Conservation (phyloP, 2,797 vertebrate species). For the Glossophaga mutica region DNA sequence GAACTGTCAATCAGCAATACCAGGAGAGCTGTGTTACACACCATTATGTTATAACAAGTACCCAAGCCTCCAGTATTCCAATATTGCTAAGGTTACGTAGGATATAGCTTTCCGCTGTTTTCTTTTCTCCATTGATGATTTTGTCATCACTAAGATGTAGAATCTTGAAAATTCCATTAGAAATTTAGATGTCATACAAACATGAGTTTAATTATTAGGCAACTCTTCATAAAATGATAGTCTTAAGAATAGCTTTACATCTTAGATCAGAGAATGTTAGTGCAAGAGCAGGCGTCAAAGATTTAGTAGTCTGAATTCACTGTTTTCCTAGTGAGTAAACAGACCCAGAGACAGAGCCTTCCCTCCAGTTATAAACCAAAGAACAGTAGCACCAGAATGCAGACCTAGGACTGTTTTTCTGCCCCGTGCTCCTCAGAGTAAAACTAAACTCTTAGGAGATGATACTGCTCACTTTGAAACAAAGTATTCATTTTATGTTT, state of each 20-base stretch:
- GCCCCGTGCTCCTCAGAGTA: neutral
- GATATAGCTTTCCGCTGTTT: neutral
- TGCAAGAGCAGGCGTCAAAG: neutral
- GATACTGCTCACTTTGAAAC: neutral
- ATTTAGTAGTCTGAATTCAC: neutral
- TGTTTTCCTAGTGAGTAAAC: slow-evolving; percentile 12
- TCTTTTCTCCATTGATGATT: neutral
- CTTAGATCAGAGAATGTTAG: slow-evolving; percentile 1
- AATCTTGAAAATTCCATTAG: slow-evolving; percentile 44
- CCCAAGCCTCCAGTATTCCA: neutral
- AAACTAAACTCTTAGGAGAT: neutral
- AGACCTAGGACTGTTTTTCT: neutral
- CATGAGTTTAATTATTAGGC: neutral
- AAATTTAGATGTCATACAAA: neutral
- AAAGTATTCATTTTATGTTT: slow-evolving; percentile 1
- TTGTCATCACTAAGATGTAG: slow-evolving; percentile 30
- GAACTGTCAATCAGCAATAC: neutral
- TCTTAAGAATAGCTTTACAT: neutral
- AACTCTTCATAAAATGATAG: slow-evolving; percentile 22
- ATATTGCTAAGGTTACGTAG: neutral
- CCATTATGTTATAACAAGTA: neutral
- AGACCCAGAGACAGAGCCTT: neutral
- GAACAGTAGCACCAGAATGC: neutral
- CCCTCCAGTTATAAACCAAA: neutral
- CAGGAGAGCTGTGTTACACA: neutral